Evolutionary conservation across 2,113 vertebrate genomes (phyloP), one percentile per base, ranked within the genome.

Genomic region (Hemichromis elongatus): DNA sequence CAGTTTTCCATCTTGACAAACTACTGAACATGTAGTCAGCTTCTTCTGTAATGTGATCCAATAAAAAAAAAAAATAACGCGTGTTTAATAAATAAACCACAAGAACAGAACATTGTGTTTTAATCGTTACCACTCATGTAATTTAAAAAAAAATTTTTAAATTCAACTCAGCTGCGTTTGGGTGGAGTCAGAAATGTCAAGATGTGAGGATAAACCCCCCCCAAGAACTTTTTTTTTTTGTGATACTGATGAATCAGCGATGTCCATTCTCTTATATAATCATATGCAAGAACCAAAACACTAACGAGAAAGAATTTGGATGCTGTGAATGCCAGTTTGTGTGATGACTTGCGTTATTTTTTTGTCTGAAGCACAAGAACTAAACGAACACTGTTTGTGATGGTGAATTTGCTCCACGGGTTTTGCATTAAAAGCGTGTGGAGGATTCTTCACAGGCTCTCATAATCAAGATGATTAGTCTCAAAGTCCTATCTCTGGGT

Each of bases 381-480:
- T 70, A 45, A 68, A 70, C 33, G 42, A 24, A 70, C 21, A 70
- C 21, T 21, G 18, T 70, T 26, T 66, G 18, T 50, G 18, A 50
- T 50, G 2, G 3, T 50, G 19, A 50, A 18, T 19, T 50, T 8
- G 16, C 7, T 50, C 18, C 47, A 50, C 47, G 18, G 47, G 47
- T 6, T 50, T 13, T 14, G 26, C 21, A 33, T 13, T 40, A 59
- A 59, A 59, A 61, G 3, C 28, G 9, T 10, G 16, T 33, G 28
- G 16, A 11, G 16, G 3, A 0, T 4, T n/a, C 59, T 7, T 63
- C 0, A 21, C 0, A 63, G 59, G 33, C 19, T 63, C 21, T 21
- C 0, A 21, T 63, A 13, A 63, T 63, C 19, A 63, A 63, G 59
- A 63, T 26, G 21, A 26, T 70, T 56, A 26, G 24, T 45, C 37